Evolutionary conservation across 2,113 vertebrate genomes (phyloP), one percentile per base, ranked within the genome.

Genomic region (Gallinago paraguaiae): DNA sequence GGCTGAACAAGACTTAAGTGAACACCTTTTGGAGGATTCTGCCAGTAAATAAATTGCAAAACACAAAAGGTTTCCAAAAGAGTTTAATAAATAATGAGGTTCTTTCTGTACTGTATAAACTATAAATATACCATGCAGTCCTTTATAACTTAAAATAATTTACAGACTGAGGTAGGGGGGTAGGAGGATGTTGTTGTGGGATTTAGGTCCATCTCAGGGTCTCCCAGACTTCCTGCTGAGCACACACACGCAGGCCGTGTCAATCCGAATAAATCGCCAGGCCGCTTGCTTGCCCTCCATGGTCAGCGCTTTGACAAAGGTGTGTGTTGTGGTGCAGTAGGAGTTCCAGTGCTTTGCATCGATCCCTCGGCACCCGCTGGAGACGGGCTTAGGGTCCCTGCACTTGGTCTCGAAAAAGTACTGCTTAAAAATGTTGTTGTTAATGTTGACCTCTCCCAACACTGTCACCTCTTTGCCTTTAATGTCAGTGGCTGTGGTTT

Each of bases 111-210:
- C 97, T 98, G 98, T 99, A 99, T 99, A 99, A 99, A 99, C 98
- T 99, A 99, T 99, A 99, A 99, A 99, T 99, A 99, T 98, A 98
- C 98, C 99, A 99, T 99, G 99, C 99, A 98, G 98, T 99, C 98
- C 97, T 98, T 96, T 98, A 99, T 99, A 99, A 99, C 97, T 99
- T 99, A 99, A 98, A 99, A 99, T 99, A 99, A 99, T 99, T 99
- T 98, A 99, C 98, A 98, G 98, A 97, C 97, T 99, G 99, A 99
- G 99, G 99, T 99, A 99, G 99, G 99, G 99, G 98, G 88, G 70
- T 92, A 78, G 96, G 96, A 97, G 93, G 78, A 68, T 87, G 93
- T 85, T 94, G 95, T 92, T 28, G 3, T 9, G 92, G 88, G 87
- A 65, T 39, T 79, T 86, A 13, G 61, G 61, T 88, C 89, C 61